phyloP scores from a whole-genome alignment of 2,113 vertebrate species.

The Dipodomys spectabilis region DNA sequence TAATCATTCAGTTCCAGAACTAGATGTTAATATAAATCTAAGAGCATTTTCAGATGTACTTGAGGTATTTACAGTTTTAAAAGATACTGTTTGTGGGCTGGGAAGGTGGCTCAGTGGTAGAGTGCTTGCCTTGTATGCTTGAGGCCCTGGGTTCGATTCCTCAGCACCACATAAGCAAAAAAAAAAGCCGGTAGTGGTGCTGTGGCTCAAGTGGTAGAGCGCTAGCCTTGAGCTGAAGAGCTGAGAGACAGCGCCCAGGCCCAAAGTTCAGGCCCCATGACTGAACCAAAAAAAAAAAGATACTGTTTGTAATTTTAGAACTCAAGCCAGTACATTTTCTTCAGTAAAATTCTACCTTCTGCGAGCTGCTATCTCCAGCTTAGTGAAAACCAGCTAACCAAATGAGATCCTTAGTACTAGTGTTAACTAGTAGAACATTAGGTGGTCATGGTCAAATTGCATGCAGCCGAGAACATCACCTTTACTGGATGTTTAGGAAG shows the following conservation, averaged over 20 bases:
- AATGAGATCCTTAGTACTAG: background rate
- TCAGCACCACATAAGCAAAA: no score
- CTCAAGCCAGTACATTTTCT: slow-evolving; percentile 7
- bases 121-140: no score
- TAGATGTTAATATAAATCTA: slow-evolving; percentile 33
- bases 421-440: background rate
- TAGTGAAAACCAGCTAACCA: background rate
- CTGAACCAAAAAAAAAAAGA: no score
- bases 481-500: background rate
- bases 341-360: background rate
- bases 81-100: no score
- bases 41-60: background rate
- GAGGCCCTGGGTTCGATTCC: no score
- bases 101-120: no score
- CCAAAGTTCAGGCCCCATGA: no score
- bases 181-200: no score
- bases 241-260: no score
- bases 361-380: background rate
- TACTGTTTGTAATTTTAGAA: background rate
- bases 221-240: no score
- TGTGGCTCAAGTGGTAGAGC: no score
- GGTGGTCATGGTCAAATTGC: background rate
- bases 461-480: background rate
- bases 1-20: slow-evolving; percentile 24
- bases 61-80: background rate